phyloP scores from a whole-genome alignment of 1,140 invertebrate species.

The Ditylenchus dipsaci region DNA sequence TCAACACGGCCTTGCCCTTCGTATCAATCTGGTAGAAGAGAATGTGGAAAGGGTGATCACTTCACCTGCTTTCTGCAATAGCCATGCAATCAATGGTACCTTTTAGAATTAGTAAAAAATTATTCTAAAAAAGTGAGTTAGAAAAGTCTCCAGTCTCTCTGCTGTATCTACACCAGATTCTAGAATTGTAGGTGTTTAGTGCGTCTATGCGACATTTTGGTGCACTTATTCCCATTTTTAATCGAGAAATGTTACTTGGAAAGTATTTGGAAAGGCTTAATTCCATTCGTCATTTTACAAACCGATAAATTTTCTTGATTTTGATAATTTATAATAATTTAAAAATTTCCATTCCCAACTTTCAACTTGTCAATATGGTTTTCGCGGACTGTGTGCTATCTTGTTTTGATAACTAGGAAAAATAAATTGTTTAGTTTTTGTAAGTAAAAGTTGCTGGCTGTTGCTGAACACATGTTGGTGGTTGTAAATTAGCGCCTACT shows the following conservation, averaged over 20 bases:
- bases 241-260: not conserved
- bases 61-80: slow-evolving; percentile 30
- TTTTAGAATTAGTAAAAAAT: not conserved
- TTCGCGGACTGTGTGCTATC: no score
- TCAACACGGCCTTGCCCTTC: slow-evolving; percentile 25
- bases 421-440: no score
- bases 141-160: no score
- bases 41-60: slow-evolving; percentile 10
- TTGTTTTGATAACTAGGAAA: no score
- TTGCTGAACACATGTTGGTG: not conserved
- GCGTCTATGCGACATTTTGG: not conserved
- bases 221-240: not conserved
- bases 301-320: no score
- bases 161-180: not conserved
- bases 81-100: slow-evolving; percentile 27
- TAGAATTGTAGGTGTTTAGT: not conserved
- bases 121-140: not conserved
- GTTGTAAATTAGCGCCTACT: not conserved
- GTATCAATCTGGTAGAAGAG: slow-evolving; percentile 11
- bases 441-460: not conserved
- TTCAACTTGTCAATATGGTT: no score
- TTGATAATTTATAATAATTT: no score
- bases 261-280: not conserved
- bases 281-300: no score
- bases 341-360: no score